Percentiles rank a stretch among this genome's conserved stretches.
These are phyloP conservation scores for Coptodon rendalli DNA, from an alignment of 2,113 vertebrate genomes.

Conservation along the genomic window DNA sequence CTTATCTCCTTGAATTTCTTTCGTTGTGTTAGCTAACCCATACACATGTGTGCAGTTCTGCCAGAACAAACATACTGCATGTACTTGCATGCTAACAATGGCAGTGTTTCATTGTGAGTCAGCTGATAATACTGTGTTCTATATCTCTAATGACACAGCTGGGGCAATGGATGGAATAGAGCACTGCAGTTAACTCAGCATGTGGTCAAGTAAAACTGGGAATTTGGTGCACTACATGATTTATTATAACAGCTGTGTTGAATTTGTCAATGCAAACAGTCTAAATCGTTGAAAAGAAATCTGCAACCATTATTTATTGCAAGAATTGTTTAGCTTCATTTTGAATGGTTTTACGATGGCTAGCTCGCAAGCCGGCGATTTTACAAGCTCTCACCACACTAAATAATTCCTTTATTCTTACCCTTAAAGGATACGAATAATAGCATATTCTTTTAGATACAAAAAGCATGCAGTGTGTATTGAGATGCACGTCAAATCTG, in stretches of 20 bases:
- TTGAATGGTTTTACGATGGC: not conserved
- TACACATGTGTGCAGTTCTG: not conserved
- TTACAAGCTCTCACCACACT: not conserved
- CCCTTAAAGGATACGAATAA: not conserved
- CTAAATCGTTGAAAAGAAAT: not conserved
- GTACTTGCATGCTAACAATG: not conserved
- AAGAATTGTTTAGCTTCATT: not conserved
- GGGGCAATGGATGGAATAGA: not conserved
- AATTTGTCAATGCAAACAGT: not conserved
- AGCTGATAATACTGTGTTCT: not conserved
- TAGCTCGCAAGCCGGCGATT: not conserved
- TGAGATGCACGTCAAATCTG: slow-evolving; percentile 25
- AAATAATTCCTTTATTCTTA: not conserved
- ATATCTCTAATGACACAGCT: slow-evolving; percentile 5
- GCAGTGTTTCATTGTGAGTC: not conserved
- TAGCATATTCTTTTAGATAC: not conserved
- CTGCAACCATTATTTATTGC: not conserved
- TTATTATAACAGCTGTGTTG: not conserved
- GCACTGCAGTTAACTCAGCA: not conserved
- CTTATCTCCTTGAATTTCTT: not conserved
- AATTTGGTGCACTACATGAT: not conserved
- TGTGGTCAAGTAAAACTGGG: not conserved
- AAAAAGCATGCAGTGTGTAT: not conserved
- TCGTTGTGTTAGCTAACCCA: not conserved
- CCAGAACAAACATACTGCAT: not conserved